Evolutionary conservation across 2,888 invertebrate species (phyloP).

Genomic region (Coelinius sp.): DNA sequence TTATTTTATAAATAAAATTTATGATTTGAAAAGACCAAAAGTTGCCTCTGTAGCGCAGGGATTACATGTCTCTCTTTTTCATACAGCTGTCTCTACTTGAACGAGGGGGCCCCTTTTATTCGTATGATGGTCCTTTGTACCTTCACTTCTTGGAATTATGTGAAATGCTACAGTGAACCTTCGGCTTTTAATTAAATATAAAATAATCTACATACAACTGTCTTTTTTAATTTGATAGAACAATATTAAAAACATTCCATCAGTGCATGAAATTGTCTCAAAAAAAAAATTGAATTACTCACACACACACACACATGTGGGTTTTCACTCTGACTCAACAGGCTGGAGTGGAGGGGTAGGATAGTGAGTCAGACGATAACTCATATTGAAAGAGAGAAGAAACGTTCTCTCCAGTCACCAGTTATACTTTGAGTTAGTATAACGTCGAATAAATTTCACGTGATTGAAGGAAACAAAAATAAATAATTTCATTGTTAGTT

Average conservation of each 20-base stretch:
- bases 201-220: too few species aligned
- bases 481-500: background rate
- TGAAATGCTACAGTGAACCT: background rate
- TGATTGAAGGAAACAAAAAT: background rate
- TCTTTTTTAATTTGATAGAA: background rate
- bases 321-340: constrained; percentile 30
- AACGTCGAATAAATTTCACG: background rate
- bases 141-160: background rate
- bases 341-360: background rate
- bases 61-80: background rate
- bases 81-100: background rate
- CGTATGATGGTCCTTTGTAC: constrained; percentile 12
- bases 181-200: background rate
- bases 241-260: background rate
- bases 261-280: background rate
- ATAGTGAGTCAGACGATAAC: constrained; percentile 28
- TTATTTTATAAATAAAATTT: background rate
- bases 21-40: background rate
- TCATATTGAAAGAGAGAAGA: constrained; percentile 16
- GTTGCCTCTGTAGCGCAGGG: background rate
- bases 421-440: background rate
- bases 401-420: constrained; percentile 18
- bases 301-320: constrained; percentile 2
- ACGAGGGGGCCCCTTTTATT: background rate
- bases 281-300: background rate